Evolutionary conservation across 2,113 vertebrate genomes (phyloP).

Genomic region (Pelecanus crispus): DNA sequence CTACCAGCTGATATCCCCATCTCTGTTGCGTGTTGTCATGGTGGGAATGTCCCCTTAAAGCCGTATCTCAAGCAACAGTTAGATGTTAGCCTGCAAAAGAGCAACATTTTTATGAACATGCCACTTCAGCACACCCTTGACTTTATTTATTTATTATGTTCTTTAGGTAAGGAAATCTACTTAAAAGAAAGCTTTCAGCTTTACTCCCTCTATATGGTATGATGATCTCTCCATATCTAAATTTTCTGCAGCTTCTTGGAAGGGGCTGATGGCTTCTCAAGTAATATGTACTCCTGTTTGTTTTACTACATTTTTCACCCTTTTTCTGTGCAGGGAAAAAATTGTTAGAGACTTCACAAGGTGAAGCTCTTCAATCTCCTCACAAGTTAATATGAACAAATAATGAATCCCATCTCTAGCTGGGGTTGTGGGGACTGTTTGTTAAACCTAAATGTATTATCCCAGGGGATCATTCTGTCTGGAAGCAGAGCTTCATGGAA

Average conservation of each 20-base stretch:
- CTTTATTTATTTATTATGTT: not conserved
- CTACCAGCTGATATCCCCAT: accelerated
- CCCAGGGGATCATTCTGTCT: not conserved
- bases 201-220: not conserved
- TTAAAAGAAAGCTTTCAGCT: not conserved
- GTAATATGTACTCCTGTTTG: not conserved
- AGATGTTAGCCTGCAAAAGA: not conserved
- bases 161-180: not conserved
- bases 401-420: not conserved
- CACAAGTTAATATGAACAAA: not conserved
- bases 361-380: not conserved
- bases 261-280: not conserved
- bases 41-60: not conserved
- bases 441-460: not conserved
- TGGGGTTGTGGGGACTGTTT: not conserved
- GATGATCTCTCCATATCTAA: not conserved
- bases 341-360: not conserved
- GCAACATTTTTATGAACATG: not conserved
- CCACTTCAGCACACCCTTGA: not conserved
- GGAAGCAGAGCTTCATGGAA: not conserved
- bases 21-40: not conserved
- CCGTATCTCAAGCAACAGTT: too few species aligned
- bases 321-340: not conserved
- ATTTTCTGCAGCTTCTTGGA: not conserved
- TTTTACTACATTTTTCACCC: not conserved